These are phyloP conservation scores for Drosophila albomicans DNA, from an alignment of 1,140 invertebrate species.

Conservation along the genomic window DNA sequence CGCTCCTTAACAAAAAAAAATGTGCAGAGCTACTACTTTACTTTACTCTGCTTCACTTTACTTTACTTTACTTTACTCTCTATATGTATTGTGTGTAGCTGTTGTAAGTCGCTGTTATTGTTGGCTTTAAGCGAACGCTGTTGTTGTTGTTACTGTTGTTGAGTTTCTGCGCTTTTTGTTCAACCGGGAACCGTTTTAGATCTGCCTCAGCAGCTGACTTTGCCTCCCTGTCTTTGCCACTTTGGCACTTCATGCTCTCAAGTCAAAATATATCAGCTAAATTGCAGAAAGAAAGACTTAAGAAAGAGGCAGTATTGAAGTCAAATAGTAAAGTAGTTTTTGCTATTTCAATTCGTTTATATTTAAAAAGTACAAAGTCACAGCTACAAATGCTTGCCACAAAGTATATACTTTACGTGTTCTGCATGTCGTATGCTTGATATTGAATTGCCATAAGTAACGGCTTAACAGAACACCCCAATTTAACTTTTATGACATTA, in stretches of 20 bases:
- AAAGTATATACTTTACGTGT: too few relatives aligned
- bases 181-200: conserved; percentile 71
- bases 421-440: too few relatives aligned
- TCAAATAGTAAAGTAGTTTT: too few relatives aligned
- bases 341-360: too few relatives aligned
- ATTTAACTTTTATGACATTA: too few relatives aligned
- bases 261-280: conserved; percentile 83
- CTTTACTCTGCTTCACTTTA: too few relatives aligned
- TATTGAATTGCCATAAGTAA: too few relatives aligned
- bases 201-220: conserved; percentile 12
- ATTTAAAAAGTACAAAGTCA: too few relatives aligned
- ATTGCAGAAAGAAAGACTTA: conserved; percentile 36
- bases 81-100: neutral
- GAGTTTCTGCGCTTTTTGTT: conserved; percentile 51
- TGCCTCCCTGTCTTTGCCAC: conserved; percentile 27
- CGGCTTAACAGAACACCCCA: too few relatives aligned
- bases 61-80: too few relatives aligned
- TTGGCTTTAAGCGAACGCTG: conserved; percentile 59
- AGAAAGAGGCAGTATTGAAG: neutral
- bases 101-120: conserved; percentile 63
- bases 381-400: too few relatives aligned
- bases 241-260: conserved; percentile 68
- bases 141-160: conserved; percentile 12
- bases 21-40: neutral
- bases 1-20: neutral